phyloP scores from a whole-genome alignment of 2,797 vertebrate species.

The Lindbergichthys nudifrons region DNA sequence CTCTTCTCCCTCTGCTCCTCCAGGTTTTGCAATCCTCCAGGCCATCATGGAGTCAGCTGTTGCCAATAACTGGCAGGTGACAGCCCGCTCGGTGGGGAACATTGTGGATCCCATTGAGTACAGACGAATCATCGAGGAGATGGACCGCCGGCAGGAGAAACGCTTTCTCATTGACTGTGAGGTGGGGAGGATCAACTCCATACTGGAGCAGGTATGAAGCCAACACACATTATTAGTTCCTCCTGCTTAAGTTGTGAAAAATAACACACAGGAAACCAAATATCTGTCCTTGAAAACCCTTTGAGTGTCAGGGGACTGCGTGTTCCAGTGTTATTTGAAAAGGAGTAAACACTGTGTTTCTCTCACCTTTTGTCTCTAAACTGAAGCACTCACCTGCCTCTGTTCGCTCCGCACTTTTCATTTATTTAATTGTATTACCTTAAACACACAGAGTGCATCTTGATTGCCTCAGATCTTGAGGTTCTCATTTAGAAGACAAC shows the following conservation, averaged over 20 bases:
- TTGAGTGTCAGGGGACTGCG: slow-evolving; percentile 8
- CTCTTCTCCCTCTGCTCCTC: slow-evolving; percentile 45
- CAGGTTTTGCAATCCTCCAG: slow-evolving; percentile 97
- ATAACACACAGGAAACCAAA: not conserved
- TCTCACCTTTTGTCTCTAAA: slow-evolving; percentile 18
- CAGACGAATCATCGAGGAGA: slow-evolving; percentile 96
- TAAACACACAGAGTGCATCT: slow-evolving; percentile 40
- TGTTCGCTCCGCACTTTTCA: slow-evolving; percentile 13
- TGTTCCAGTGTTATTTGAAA: slow-evolving; percentile 15
- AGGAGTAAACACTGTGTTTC: not conserved
- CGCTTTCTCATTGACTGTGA: slow-evolving; percentile 97
- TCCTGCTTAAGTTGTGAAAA: slow-evolving; percentile 4
- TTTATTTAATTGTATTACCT: slow-evolving; percentile 39
- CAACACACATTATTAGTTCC: slow-evolving; percentile 9
- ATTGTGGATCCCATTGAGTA: slow-evolving; percentile 94
- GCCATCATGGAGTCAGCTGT: slow-evolving; percentile 98
- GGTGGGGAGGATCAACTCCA: slow-evolving; percentile 94
- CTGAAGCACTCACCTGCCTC: slow-evolving; percentile 11
- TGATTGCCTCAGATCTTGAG: slow-evolving; percentile 45
- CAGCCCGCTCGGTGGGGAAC: slow-evolving; percentile 95
- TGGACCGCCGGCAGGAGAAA: slow-evolving; percentile 98
- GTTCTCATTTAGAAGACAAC: slow-evolving; percentile 42
- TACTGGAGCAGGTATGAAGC: slow-evolving; percentile 93
- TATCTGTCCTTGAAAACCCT: slow-evolving; percentile 3
- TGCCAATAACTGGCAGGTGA: slow-evolving; percentile 99